Evolutionary conservation across 2,797 vertebrate species (phyloP).

Genomic region (Sylvilagus floridanus): DNA sequence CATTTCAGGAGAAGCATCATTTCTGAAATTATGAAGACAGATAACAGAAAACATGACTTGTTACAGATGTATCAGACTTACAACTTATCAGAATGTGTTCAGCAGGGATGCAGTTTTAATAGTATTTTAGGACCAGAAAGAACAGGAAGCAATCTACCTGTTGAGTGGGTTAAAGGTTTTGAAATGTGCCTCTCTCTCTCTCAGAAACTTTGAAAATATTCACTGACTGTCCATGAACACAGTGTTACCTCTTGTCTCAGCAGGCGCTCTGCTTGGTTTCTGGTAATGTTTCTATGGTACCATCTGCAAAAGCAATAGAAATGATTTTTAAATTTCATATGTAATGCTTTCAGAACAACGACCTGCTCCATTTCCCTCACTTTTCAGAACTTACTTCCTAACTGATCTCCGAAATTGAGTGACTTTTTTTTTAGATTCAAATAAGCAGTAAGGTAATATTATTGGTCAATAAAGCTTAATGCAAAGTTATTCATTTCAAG

Average conservation of each 20-base stretch:
- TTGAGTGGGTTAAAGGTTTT: neutral
- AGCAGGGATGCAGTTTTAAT: neutral
- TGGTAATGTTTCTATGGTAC: slow-evolving; percentile 93
- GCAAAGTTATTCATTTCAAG: slow-evolving; percentile 22
- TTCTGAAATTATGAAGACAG: slow-evolving; percentile 34
- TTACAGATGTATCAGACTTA: slow-evolving; percentile 21
- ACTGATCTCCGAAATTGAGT: neutral
- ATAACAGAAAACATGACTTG: slow-evolving; percentile 11
- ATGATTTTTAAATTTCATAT: slow-evolving; percentile 55
- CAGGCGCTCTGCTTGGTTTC: slow-evolving; percentile 93
- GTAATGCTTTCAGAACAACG: neutral
- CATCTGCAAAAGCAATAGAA: slow-evolving; percentile 88
- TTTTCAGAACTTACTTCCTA: slow-evolving; percentile 54
- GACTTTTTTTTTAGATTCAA: neutral
- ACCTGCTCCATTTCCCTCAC: neutral
- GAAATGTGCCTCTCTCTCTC: neutral
- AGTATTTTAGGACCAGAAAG: slow-evolving; percentile 25
- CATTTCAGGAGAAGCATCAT: slow-evolving; percentile 1
- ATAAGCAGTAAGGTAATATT: neutral
- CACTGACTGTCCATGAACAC: neutral
- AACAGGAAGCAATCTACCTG: neutral
- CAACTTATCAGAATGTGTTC: slow-evolving; percentile 8
- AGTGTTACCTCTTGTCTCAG: slow-evolving; percentile 91
- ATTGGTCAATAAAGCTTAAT: neutral
- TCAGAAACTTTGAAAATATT: slow-evolving; percentile 3